Evolutionary conservation across 2,888 invertebrate genomes (phyloP).

Genomic region (Drosophila siamana): DNA sequence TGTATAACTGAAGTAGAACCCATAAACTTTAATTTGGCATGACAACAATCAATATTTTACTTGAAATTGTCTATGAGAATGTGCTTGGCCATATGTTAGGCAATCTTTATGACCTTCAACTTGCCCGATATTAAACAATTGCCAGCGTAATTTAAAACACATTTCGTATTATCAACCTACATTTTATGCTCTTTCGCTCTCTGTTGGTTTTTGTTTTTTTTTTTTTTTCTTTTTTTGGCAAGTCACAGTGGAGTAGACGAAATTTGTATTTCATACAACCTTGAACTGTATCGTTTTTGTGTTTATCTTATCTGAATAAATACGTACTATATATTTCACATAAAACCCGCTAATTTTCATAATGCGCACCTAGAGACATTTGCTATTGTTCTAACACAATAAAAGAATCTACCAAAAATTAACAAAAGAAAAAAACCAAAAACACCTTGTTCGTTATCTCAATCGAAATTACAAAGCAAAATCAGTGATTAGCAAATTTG

Average conservation of each 20-base stretch:
- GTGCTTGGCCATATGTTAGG: neutral
- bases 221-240: slow-evolving; percentile 43
- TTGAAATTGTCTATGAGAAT: neutral
- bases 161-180: slow-evolving; percentile 29
- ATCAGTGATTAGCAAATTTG: slow-evolving; percentile 46
- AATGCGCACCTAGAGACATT: slow-evolving; percentile 30
- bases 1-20: too few species aligned
- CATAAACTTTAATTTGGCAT: neutral
- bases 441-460: slow-evolving; percentile 52
- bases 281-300: slow-evolving; percentile 67
- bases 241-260: slow-evolving; percentile 37
- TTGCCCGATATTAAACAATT: slow-evolving; percentile 11
- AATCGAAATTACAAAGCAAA: slow-evolving; percentile 60
- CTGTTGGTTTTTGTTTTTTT: too few species aligned
- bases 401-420: slow-evolving; percentile 15
- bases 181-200: neutral
- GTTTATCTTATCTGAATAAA: slow-evolving; percentile 63
- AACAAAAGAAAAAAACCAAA: slow-evolving; percentile 10
- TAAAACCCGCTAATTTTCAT: slow-evolving; percentile 43
- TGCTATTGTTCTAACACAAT: slow-evolving; percentile 15
- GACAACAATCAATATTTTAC: neutral
- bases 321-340: slow-evolving; percentile 24
- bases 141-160: slow-evolving; percentile 13
- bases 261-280: slow-evolving; percentile 53
- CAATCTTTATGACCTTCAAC: slow-evolving; percentile 19